Evolutionary conservation across 2,113 vertebrate species (phyloP).

Genomic region (Megaceryle torquata): DNA sequence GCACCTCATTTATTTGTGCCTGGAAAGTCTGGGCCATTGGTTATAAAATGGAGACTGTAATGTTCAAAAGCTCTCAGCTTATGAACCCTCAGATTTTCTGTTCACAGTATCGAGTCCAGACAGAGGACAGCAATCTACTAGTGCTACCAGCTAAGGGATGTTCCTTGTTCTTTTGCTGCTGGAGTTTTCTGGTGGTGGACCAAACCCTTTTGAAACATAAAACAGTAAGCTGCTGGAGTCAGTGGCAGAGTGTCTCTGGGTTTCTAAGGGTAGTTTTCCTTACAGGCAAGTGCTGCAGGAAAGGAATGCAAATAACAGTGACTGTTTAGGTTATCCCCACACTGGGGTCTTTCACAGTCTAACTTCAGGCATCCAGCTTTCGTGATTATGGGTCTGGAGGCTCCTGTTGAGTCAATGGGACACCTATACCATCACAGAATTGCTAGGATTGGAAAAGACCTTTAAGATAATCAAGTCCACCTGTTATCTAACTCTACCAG

Average conservation of each 20-base stretch:
- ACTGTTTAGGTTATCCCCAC: background rate
- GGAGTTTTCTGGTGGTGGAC: background rate
- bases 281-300: background rate
- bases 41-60: background rate
- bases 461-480: too few relatives aligned
- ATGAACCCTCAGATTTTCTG: background rate
- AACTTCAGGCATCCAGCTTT: background rate
- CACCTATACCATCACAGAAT: background rate
- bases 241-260: background rate
- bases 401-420: background rate
- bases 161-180: background rate
- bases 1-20: background rate
- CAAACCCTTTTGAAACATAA: background rate
- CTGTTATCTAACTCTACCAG: too few relatives aligned
- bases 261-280: background rate
- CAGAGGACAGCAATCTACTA: background rate
- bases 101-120: background rate
- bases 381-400: background rate
- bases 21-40: background rate
- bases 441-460: too few relatives aligned
- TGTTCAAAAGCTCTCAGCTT: background rate
- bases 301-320: fast-evolving
- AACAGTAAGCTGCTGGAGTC: background rate
- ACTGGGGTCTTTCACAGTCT: background rate
- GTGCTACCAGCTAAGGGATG: background rate